These are phyloP conservation scores for Falco naumanni DNA, from an alignment of 2,797 vertebrate genomes.

Conservation along the genomic window DNA sequence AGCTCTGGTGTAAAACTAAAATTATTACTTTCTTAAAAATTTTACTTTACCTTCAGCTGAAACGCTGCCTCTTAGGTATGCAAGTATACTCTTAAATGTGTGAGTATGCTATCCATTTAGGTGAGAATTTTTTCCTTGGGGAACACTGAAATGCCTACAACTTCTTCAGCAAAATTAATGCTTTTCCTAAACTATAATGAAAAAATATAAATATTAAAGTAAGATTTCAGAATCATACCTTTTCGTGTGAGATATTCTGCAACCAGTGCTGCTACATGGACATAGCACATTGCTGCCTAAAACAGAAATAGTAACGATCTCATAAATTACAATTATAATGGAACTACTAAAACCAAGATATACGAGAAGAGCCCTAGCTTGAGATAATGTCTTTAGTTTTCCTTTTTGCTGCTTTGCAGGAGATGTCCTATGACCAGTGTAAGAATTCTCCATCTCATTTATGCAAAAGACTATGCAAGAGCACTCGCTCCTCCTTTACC, in stretches of 20 bases:
- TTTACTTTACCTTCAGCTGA: not conserved
- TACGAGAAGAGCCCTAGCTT: not conserved
- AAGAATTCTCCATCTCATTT: not conserved
- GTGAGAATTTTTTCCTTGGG: not conserved
- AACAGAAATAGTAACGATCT: not conserved
- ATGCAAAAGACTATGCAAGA: not conserved
- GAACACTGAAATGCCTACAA: not conserved
- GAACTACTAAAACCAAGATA: not conserved
- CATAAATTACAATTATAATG: not conserved
- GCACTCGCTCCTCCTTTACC: not conserved
- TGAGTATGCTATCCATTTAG: not conserved
- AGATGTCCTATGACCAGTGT: not conserved
- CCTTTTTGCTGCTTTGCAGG: not conserved
- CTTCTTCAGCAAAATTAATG: not conserved
- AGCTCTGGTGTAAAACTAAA: not conserved
- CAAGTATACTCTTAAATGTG: not conserved
- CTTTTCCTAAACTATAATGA: not conserved
- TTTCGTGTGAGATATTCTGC: constrained; percentile 96
- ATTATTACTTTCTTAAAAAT: not conserved
- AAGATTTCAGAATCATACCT: constrained; percentile 79
- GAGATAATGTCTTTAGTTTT: not conserved
- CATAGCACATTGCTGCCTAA: constrained; percentile 97
- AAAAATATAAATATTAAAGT: not conserved
- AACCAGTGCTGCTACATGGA: constrained; percentile 96
- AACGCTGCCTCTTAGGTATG: not conserved